Evolutionary conservation across 2,797 vertebrate genomes (phyloP).

Genomic region (Ficedula albicollis): DNA sequence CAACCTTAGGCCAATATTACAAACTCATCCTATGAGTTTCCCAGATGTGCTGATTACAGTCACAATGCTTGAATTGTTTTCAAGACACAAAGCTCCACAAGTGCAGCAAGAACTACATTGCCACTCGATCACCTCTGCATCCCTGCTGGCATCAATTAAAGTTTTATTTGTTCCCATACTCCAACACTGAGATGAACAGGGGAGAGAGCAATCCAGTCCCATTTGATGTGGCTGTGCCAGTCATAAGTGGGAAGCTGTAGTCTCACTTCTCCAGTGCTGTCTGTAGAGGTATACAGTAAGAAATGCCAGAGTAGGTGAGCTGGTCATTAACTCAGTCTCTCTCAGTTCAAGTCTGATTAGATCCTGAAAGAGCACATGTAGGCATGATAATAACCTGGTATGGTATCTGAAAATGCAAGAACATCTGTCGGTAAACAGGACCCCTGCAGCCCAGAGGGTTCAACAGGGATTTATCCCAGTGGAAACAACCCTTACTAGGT

Average conservation of each 20-base stretch:
- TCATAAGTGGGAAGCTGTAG: neutral
- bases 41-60: neutral
- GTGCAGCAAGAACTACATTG: neutral
- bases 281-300: neutral
- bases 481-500: neutral
- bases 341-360: neutral
- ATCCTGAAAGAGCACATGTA: neutral
- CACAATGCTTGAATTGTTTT: neutral
- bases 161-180: neutral
- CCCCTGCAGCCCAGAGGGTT: neutral
- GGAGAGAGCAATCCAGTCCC: neutral
- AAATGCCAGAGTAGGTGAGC: rapidly evolving
- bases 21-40: neutral
- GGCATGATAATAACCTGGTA: neutral
- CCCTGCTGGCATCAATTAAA: rapidly evolving
- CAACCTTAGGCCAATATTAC: neutral
- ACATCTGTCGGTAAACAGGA: neutral
- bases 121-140: neutral
- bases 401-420: neutral
- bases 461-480: neutral
- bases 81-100: rapidly evolving
- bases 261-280: rapidly evolving
- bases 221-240: neutral
- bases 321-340: neutral
- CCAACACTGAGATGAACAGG: rapidly evolving